Evolutionary conservation across 35 echinoderm and acorn worm species (phyloP).

Genomic region (Apostichopus parvimensis): DNA sequence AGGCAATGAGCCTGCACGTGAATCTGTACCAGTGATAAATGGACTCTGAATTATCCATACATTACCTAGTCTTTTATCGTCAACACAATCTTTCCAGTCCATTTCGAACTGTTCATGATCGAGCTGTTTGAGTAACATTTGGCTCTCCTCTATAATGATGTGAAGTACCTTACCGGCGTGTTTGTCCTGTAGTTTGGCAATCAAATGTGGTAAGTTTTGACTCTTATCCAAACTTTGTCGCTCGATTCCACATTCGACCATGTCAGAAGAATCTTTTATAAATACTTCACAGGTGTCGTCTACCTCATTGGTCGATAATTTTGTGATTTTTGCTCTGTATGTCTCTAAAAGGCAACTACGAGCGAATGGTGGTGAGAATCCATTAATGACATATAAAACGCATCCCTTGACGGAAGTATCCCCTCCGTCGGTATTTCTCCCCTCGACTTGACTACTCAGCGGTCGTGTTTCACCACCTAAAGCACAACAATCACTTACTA

Average conservation of each 20-base stretch:
- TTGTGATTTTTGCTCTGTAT: not conserved
- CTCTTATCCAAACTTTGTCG: no score
- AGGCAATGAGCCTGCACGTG: not conserved
- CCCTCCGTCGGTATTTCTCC: not conserved
- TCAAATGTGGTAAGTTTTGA: not conserved
- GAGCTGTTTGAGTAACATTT: not conserved
- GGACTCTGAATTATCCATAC: constrained; percentile 18
- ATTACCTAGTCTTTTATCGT: not conserved
- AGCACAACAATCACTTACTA: not conserved
- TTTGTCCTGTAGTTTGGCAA: not conserved
- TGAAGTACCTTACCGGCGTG: constrained; percentile 7
- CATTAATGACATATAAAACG: not conserved
- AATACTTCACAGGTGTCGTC: not conserved
- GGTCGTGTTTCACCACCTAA: not conserved
- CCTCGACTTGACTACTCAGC: not conserved
- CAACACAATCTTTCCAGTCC: not conserved
- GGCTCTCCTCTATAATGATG: constrained; percentile 26
- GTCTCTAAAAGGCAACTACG: not conserved
- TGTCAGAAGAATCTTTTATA: not conserved
- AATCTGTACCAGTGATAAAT: not conserved
- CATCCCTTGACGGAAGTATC: not conserved
- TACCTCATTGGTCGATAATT: not conserved
- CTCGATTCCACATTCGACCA: not conserved
- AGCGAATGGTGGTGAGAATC: not conserved
- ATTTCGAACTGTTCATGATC: not conserved